Evolutionary conservation across 2,113 vertebrate species (phyloP), one percentile per base, ranked within the genome.

Genomic region (Pituophis catenifer): DNA sequence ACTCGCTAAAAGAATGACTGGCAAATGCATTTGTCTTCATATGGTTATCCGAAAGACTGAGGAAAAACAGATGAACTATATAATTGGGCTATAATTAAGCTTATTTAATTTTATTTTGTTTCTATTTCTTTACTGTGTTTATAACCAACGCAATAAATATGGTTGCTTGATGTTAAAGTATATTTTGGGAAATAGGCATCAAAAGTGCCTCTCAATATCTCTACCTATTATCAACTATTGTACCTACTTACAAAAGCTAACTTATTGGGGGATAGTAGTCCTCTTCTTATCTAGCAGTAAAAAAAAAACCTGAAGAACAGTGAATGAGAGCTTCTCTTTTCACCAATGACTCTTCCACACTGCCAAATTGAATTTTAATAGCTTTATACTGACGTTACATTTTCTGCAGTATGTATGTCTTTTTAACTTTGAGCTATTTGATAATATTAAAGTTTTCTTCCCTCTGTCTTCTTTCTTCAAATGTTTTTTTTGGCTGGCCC

Each of bases 1-100:
- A 62, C 7, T 26, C 23, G 38, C 57, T 44, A 57, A 29, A 89
- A 48, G 33, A 95, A 91, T 0, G 2, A 29, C 26, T 88, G 29
- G 1, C 55, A 95, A 94, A 13, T 26, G 23, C 50, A 87, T 21
- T 0, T 1, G 55, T 24, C 44, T 58, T 65, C 8, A n/a, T 53
- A 91, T 88, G n/a, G 54, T 21, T 3, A 21, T 10, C 0, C 0
- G 8, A 90, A 4, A 2, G 23, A 3, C 13, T 90, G 33, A 59
- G 5, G 65, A 38, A 48, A 94, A 59, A 0, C 0, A 0, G 90
- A 57, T 53, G 0, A 54, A 90, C 65, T 52, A 15, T 0, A 90
- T 86, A 86, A 26, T 8, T 57, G 65, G 38, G 33, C 33, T 94
- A 21, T 5, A 70, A 29, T 0, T 88, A 29, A 54, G 13, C 12